Evolutionary conservation across 2,888 invertebrate genomes (phyloP), one percentile per base, ranked within the genome.

Genomic region (Sympetrum striolatum): DNA sequence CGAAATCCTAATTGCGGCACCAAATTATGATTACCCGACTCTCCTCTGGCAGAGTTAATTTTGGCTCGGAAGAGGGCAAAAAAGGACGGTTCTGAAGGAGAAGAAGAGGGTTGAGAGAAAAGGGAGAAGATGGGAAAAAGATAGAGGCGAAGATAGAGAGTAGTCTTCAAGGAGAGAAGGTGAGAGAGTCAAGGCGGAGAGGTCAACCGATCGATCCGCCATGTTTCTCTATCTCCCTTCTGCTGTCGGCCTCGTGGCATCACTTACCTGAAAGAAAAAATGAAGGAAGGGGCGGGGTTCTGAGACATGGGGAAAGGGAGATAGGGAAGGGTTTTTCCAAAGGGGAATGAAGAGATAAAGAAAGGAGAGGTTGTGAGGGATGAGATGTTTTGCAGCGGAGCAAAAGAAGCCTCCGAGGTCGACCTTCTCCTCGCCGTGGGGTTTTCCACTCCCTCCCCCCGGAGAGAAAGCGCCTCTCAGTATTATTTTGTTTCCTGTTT

Each of bases 201-300:
- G 86, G 86, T 64, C 60, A 86, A 86, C 86, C 60, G 60, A 86
- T 86, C 86, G 86, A 86, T 86, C 60, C 60, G 35, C 18, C 35
- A 31, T 86, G 86, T 86, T 86, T 58, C 86, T 58, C 86, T 60
- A 86, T 86, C 60, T 37, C 82, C 22, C 48, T 31, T 53, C 31
- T 8, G 48, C 53, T 53, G 53, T 22, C 18, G 58, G 31, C 31
- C 25, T 31, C 10, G 25, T 31, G 31, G 73, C 73, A 73, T 73
- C 73, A 31, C 73, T 73, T 31, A 73, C 73, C 73, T 31, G 25
- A 25, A 73, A 3, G 73, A 73, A 58, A 37, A 25, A 15, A 64
- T 58, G 22, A 35, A 22, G 86, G 86, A 35, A 60, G 18, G 86
- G 53, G 35, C 12, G 37, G 86, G 60, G 12, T 12, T 14, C 3